These are phyloP conservation scores for Hybognathus amarus DNA, from an alignment of 2,797 vertebrate genomes.

Conservation along the genomic window DNA sequence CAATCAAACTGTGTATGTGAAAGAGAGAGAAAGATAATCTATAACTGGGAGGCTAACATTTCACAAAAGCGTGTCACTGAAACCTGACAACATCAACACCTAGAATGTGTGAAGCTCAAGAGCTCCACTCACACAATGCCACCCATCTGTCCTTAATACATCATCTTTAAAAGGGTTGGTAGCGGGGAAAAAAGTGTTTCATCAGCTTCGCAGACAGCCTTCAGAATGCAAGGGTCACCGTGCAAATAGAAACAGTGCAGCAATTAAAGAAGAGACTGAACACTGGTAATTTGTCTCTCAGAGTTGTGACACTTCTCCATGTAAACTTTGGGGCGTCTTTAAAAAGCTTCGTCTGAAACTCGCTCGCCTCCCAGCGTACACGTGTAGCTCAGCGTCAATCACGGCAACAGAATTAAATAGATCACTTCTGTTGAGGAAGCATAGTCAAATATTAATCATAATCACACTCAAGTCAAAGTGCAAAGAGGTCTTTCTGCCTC, in stretches of 20 bases:
- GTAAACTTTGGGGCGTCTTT: constrained; percentile 25
- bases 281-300: constrained; percentile 5
- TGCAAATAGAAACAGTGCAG: constrained; percentile 33
- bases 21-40: neutral
- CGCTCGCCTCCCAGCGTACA: neutral
- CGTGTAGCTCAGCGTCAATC: constrained; percentile 26
- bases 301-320: constrained; percentile 11
- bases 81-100: constrained; percentile 39
- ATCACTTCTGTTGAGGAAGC: constrained; percentile 40
- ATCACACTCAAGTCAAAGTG: constrained; percentile 61
- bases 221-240: constrained; percentile 22
- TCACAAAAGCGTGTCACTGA: constrained; percentile 18
- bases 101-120: constrained; percentile 12
- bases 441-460: constrained; percentile 56
- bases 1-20: constrained; percentile 38
- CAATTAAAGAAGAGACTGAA: constrained; percentile 33
- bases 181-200: constrained; percentile 8
- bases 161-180: constrained; percentile 23
- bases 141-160: constrained; percentile 22
- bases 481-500: constrained; percentile 55
- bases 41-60: neutral
- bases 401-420: constrained; percentile 23
- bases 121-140: constrained; percentile 16
- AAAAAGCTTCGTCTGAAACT: constrained; percentile 10
- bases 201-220: constrained; percentile 30